Evolutionary conservation across 2,888 invertebrate species (phyloP), one percentile per base, ranked within the genome.

Genomic region (Cloeon dipterum): DNA sequence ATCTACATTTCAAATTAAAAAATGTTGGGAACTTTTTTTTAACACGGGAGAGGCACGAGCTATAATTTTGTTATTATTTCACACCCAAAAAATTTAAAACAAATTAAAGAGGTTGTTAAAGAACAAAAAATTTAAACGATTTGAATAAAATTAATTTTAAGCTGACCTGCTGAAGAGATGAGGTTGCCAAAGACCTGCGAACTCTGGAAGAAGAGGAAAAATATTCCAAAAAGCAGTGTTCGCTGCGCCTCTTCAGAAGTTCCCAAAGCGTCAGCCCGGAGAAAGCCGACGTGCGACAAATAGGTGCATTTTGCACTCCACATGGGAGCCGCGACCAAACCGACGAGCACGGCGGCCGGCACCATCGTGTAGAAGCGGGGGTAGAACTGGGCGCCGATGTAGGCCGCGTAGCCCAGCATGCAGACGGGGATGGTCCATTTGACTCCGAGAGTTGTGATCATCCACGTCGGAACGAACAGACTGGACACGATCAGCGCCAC

Each of bases 281-380:
- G 74, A 43, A 83, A 81, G 33, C 89, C 93, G 29, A 79, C 83
- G 61, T 91, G 85, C 11, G 94, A 94, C 42, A 96, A 66, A 55
- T 96, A 96, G 2, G 89, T 88, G 41, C 94, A 93, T 56, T 94
- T 88, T n/a, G 94, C 86, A 1, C 91, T 85, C 96, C 96, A 96
- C 74, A 96, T 79, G 34, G 93, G 93, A 0, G 93, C 93, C 3
- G 91, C 94, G 8, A 89, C 91, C 38, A 93, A 61, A 43, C 96
- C 96, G 21, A 89, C 70, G n/a, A 96, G 65, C 20, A 93, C 75
- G 17, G 93, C 89, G 25, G 89, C 82, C 1, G 88, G 88, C 38
- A 86, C 82, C 39, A 88, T 63, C n/a, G 91, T 89, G 54, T 78
- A 86, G 58, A 70, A 72, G 44, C 68, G 70, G 2, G 94, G 89